Conservation (phyloP, 2,113 vertebrate genomes). For the Hippocampus abdominalis region DNA sequence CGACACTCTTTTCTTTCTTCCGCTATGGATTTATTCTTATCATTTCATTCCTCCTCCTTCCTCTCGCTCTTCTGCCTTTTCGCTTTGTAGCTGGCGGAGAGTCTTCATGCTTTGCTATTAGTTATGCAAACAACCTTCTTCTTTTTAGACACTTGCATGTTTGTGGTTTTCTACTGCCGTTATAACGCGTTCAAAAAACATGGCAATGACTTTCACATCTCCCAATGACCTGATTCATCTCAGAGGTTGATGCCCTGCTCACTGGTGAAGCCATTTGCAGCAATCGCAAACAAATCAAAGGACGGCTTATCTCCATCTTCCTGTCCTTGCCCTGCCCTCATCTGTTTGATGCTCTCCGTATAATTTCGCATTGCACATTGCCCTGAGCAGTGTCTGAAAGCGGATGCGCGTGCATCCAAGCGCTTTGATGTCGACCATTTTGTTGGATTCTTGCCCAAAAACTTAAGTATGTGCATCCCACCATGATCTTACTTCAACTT, state of each 20-base stretch:
- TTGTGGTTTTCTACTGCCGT: constrained; percentile 52
- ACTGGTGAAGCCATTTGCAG: constrained; percentile 34
- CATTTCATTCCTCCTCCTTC: constrained; percentile 39
- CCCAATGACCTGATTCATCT: constrained; percentile 38
- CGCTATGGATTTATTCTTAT: constrained; percentile 41
- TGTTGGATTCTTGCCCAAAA: constrained; percentile 35
- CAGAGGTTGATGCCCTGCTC: constrained; percentile 27
- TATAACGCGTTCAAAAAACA: constrained; percentile 41
- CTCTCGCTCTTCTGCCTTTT: constrained; percentile 30
- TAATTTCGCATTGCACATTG: constrained; percentile 38
- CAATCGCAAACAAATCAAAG: constrained; percentile 25
- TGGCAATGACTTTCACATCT: constrained; percentile 39
- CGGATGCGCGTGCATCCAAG: constrained; percentile 22
- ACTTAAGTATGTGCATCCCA: constrained; percentile 26
- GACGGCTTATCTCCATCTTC: constrained; percentile 38
- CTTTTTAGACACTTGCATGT: constrained; percentile 29
- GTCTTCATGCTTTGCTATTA: constrained; percentile 34
- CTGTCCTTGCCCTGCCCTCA: constrained; percentile 14
- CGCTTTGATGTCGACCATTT: constrained; percentile 50
- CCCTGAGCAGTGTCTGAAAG: constrained; percentile 27
- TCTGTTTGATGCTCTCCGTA: constrained; percentile 21
- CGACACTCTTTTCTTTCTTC: constrained; percentile 20
- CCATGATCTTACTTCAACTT: constrained; percentile 29
- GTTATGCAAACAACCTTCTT: constrained; percentile 53
- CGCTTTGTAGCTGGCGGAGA: constrained; percentile 23